Conservation (phyloP, 2,113 vertebrate genomes). For the Neoarius graeffei region DNA sequence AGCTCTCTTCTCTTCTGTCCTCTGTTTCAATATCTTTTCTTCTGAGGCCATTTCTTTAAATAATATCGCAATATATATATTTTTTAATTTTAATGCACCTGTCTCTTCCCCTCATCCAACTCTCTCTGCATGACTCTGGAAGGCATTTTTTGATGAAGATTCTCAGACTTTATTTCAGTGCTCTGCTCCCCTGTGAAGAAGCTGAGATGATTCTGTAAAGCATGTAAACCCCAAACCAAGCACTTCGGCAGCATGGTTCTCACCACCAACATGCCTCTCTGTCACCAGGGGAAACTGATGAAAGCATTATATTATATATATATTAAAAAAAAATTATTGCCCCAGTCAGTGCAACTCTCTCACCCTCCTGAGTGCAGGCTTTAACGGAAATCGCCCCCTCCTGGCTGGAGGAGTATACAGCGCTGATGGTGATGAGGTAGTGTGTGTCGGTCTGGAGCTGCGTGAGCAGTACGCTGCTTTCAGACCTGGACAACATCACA, state of each 20-base stretch:
- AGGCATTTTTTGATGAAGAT: background rate
- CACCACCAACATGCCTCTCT: background rate
- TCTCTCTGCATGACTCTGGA: background rate
- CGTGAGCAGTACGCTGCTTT: slow-evolving; percentile 74
- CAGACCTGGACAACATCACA: slow-evolving; percentile 64
- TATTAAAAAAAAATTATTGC: too few species aligned
- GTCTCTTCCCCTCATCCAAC: background rate
- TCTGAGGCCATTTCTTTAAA: too few species aligned
- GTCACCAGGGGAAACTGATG: background rate
- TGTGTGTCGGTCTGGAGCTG: slow-evolving; percentile 75
- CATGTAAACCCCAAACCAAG: background rate
- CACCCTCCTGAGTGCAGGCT: slow-evolving; percentile 82
- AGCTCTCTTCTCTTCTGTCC: background rate
- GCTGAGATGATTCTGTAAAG: background rate
- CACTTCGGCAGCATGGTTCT: background rate
- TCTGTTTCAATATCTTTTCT: too few species aligned
- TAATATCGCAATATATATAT: background rate
- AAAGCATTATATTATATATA: too few species aligned
- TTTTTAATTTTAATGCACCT: background rate
- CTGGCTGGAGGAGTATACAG: slow-evolving; percentile 74
- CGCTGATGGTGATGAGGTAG: slow-evolving; percentile 87
- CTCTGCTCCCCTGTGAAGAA: background rate
- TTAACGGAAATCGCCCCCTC: slow-evolving; percentile 83
- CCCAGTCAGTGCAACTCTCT: slow-evolving; percentile 12
- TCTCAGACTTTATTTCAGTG: background rate